Evolutionary conservation across 2,888 invertebrate genomes (phyloP).

Genomic region (Hesperia comma): DNA sequence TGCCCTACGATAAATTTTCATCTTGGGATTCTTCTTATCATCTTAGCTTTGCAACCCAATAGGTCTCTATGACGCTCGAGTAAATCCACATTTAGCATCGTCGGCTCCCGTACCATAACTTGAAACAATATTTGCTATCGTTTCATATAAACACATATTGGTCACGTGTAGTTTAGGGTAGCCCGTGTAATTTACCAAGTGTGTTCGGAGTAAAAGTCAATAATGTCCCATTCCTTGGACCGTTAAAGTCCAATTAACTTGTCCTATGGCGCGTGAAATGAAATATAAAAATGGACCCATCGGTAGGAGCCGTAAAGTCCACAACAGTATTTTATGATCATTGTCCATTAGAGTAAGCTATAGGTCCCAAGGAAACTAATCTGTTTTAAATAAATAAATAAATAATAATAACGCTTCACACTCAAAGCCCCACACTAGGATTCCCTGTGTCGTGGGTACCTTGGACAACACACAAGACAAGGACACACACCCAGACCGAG

Average conservation of each 20-base stretch:
- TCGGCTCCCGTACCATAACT: no score
- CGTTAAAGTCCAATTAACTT: slow-evolving; percentile 77
- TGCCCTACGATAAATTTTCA: no score
- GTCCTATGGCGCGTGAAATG: slow-evolving; percentile 66
- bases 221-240: slow-evolving; percentile 65
- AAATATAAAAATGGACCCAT: slow-evolving; percentile 74
- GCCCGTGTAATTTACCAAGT: slow-evolving; percentile 36
- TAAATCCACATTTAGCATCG: no score
- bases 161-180: slow-evolving; percentile 27
- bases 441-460: no score
- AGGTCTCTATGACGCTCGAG: no score
- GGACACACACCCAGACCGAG: no score
- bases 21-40: no score
- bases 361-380: slow-evolving; percentile 48
- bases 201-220: slow-evolving; percentile 57
- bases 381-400: no score
- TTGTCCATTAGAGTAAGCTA: slow-evolving; percentile 54
- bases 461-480: no score
- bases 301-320: slow-evolving; percentile 62
- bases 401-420: no score
- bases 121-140: not conserved
- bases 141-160: slow-evolving; percentile 15
- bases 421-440: no score
- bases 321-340: slow-evolving; percentile 65
- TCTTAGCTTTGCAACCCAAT: no score